Evolutionary conservation across 2,797 vertebrate genomes (phyloP), one percentile per base, ranked within the genome.

Genomic region (Etheostoma nigrum): DNA sequence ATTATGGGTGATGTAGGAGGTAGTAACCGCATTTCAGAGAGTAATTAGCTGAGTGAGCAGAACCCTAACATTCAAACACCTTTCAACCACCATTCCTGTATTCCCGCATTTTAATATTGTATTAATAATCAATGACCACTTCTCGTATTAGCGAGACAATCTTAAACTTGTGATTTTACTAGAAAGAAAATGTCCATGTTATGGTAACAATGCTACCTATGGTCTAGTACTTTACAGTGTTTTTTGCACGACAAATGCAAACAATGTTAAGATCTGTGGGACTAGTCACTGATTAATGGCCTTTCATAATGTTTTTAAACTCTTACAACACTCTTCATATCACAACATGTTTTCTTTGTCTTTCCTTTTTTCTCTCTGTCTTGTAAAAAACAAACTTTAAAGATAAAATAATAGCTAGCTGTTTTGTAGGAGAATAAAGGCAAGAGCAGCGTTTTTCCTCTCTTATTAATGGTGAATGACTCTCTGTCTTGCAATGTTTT

Each of bases 221-320:
- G 84, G 83, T 90, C 86, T 79, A 76, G 85, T 88, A 88, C 86
- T 87, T 90, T 78, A 85, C 78, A 78, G 78, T 89, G 88, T 86
- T 71, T 83, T 86, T 92, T 95, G 92, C 91, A 94, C 91, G 90
- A 91, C 74, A 30, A 81, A 90, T 81, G 85, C 77, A 89, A 89
- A 89, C 91, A 84, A 67, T 63, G 71, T 86, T 77, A 81, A 81
- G 85, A 89, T 82, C 82, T 84, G 86, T 83, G 87, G 86, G 88
- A 90, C 82, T 81, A 81, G 88, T 89, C 88, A 89, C 91, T 90
- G 87, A 88, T 88, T 90, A 91, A 94, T 95, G 94, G 94, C 95
- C 95, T 96, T 96, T 95, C 93, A 94, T 94, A 89, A 94, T 89
- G 87, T 95, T 94, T 93, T 93, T 92, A 94, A 92, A 93, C 84